Base-by-base conservation (phyloP, 2,113 vertebrate genomes). In the Alligator mississippiensis region DNA sequence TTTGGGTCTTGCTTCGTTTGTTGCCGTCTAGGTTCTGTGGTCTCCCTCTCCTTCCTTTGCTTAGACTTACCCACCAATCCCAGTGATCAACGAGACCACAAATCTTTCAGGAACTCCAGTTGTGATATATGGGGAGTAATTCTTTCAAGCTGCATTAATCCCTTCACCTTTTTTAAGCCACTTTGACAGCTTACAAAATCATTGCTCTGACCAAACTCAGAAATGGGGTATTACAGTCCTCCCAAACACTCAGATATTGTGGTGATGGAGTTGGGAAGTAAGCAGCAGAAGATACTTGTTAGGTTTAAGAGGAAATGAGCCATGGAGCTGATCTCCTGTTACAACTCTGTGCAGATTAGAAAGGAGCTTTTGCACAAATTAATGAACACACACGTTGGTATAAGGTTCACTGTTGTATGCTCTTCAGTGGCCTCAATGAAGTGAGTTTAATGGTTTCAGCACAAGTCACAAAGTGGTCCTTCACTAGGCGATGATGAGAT, bases 301-400 rank as follows among this genome's bases (percentile, higher is more conserved):
- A 38, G 21, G 38, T 12, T 72, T 11, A 72, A 72, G 68, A 72
- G 22, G 64, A 76, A 30, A 55, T 25, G 28, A 78, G 28, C 57
- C 64, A 60, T 1, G 0, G 30, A 72, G 80, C 9, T 0, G 0
- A 58, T 38, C 80, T 30, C 78, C 83, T 17, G 30, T 17, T n/a
- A 84, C 57, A 59, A 63, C 74, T 15, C 64, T 30, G n/a, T 8
- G 15, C 11, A 30, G 30, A 11, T 72, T 18, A 38, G 30, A 6
- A 22, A 5, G 68, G 19, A 72, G 21, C 30, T 72, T 21, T 21
- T 38, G 34, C 19, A 34, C 68, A 38, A 12, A 4, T 72, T 38
- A 34, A 34, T 24, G 21, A 34, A 72, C 19, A 34, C 30, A 91
- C 22, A 59, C 6, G 15, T 60, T 4, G 2, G 6, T 77, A 38